Evolutionary conservation across 2,113 vertebrate genomes (phyloP), one percentile per base, ranked within the genome.

Genomic region (Cariama cristata): DNA sequence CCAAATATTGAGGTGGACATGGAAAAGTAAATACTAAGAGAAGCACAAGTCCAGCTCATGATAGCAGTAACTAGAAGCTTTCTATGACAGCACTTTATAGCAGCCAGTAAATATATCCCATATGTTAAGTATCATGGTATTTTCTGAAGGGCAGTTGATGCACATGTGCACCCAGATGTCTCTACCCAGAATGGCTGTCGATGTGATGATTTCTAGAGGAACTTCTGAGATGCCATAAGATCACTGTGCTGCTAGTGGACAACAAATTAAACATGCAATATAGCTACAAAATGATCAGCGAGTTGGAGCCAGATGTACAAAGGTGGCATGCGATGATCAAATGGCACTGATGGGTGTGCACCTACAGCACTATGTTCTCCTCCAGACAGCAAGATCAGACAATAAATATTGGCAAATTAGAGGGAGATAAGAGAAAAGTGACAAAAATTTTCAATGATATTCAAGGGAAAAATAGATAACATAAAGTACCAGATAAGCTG

Each of bases 101-200:
- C 68, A 95, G 45, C 69, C 50, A 73, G 40, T 60, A 91, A 94
- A 93, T 91, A 28, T 35, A 52, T 86, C 72, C 88, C 53, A 26
- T 55, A 44, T 68, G 49, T 38, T 63, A 75, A 49, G 44, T 24
- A 38, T 68, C 8, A 4, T 82, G 93, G 85, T 47, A 49, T 92
- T 88, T 93, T 74, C 52, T 90, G 92, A 94, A 86, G 62, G 68
- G 86, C 79, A 83, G 45, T 45, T 80, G 72, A 90, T 90, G 67
- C 24, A 75, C 6, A 2, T 42, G 38, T 79, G 73, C 59, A 80
- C 47, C 49, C 50, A 90, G 49, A 86, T 80, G 13, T 88, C 64
- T 64, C 67, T 86, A 38, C 64, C 33, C 14, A 12, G 56, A 84
- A 58, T 33, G 67, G 81, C 80, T 79, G 55, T 94, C 28, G 3